Conservation (phyloP, 2,113 vertebrate species). For the Corynorhinus townsendii region DNA sequence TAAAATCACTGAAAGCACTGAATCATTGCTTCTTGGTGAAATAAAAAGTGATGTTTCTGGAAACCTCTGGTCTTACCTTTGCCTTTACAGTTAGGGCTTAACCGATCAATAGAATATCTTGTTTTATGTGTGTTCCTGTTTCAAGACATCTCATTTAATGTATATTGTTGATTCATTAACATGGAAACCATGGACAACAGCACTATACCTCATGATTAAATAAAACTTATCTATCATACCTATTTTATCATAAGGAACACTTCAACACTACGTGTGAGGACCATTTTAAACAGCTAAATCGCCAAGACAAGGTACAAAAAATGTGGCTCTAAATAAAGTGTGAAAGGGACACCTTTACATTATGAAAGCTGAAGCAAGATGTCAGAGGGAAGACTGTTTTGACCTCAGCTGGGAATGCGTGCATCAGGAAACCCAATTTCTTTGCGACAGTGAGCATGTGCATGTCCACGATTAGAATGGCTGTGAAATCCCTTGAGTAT, state of each 20-base stretch:
- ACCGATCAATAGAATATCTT: neutral
- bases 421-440: neutral
- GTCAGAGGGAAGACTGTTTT: neutral
- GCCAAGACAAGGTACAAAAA: neutral
- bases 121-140: neutral
- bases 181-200: neutral
- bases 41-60: neutral
- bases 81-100: neutral
- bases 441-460: neutral
- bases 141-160: neutral
- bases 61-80: neutral
- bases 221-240: neutral
- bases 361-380: neutral
- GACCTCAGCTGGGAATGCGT: neutral
- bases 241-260: neutral
- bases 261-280: neutral
- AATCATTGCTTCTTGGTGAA: neutral
- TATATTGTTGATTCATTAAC: neutral
- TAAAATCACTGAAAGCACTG: neutral
- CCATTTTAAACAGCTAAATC: neutral
- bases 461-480: neutral
- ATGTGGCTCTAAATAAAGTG: neutral
- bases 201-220: neutral
- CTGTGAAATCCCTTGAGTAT: neutral
- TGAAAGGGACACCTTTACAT: neutral